phyloP scores from a whole-genome alignment of 2,888 invertebrate genomes.

The Drosophila rubida region DNA sequence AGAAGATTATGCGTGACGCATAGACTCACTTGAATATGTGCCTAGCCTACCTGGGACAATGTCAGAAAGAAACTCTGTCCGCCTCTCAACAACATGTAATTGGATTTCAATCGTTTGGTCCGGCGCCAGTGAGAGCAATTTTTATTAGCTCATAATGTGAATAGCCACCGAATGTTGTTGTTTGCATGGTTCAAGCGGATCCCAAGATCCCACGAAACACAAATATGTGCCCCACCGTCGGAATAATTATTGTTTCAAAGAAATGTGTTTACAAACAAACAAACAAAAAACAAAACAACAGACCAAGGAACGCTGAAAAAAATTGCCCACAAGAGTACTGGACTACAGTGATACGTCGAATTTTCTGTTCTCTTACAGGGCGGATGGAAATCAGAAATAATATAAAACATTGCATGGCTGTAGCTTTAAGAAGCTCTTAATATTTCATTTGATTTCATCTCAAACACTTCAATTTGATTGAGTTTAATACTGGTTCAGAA shows the following conservation, averaged over 20 bases:
- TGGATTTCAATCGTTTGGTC: slow-evolving; percentile 62
- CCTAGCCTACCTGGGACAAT: slow-evolving; percentile 21
- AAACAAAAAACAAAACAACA: slow-evolving; percentile 22
- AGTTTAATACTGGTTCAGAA: background rate
- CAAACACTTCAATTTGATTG: background rate
- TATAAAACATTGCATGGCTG: no score
- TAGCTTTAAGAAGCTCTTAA: background rate
- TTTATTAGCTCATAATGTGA: slow-evolving; percentile 59
- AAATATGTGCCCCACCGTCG: slow-evolving; percentile 8
- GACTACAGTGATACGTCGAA: background rate
- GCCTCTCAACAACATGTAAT: slow-evolving; percentile 47
- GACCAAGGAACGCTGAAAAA: slow-evolving; percentile 1
- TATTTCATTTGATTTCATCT: background rate
- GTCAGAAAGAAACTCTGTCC: background rate
- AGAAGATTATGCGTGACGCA: slow-evolving; percentile 28
- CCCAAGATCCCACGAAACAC: slow-evolving; percentile 18
- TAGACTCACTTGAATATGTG: slow-evolving; percentile 10
- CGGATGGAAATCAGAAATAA: background rate
- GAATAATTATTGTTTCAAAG: slow-evolving; percentile 53
- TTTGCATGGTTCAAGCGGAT: slow-evolving; percentile 14
- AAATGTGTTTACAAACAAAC: slow-evolving; percentile 60
- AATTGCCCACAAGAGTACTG: slow-evolving; percentile 2
- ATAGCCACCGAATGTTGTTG: slow-evolving; percentile 23
- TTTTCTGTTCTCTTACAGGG: slow-evolving; percentile 10
- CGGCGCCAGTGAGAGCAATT: slow-evolving; percentile 48